Evolutionary conservation across 2,113 vertebrate genomes (phyloP), one percentile per base, ranked within the genome.

Genomic region (Oncorhynchus gorbuscha): DNA sequence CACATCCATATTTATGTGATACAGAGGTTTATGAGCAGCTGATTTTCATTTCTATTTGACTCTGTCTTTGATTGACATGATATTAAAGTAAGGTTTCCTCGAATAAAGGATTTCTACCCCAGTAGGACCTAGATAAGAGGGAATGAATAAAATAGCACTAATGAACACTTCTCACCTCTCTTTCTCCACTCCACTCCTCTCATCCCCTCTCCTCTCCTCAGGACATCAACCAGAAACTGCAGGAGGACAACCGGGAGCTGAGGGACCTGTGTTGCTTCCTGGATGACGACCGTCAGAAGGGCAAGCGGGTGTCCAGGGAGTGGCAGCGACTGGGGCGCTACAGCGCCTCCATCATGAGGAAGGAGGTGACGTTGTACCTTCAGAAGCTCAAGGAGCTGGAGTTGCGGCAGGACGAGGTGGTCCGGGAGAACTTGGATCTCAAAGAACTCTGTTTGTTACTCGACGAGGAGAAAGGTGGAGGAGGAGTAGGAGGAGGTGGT

Each of bases 141-240:
- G 51, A 55, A 18, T 13, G 3, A 51, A 51, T 51, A 4, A 4
- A 51, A 51, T 18, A 55, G 16, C 16, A 16, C 51, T 55, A 45
- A 45, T 11, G 9, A 45, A 45, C 8, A 45, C 51, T 48, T 59
- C 20, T 59, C 1, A 18, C 45, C 48, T 45, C 7, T 62, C 69
- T 71, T 18, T 26, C 74, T 58, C 12, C 18, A 45, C 28, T 18
- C 26, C 26, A 26, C 28, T 28, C 28, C 28, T 28, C 28, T 28
- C 28, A 28, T 28, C 28, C 0, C 28, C 0, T 28, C 28, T 28
- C 28, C 28, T 28, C 28, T 28, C 28, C n/a, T 18, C 81, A 99
- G 97, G 97, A 99, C 74, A 95, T 99, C 84, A 99, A 99, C 88
- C 97, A 98, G 93, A 98, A 98, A 84, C 95, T 99, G 81, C 97